Evolutionary conservation across 2,797 vertebrate species (phyloP).

Genomic region (Enteromius paludinosus): DNA sequence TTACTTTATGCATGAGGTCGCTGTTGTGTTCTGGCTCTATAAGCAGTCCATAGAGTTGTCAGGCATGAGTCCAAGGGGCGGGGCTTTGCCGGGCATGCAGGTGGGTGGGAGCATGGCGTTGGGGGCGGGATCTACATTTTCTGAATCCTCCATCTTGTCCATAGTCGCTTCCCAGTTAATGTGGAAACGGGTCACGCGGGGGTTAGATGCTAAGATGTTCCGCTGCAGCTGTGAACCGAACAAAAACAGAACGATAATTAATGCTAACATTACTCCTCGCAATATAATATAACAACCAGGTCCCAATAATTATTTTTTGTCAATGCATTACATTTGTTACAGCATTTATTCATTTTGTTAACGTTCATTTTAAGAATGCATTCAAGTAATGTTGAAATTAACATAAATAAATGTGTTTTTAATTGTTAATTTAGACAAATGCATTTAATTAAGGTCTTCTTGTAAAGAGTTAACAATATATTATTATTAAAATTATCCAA

Average conservation of each 20-base stretch:
- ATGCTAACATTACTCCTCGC: background rate
- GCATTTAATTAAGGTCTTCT: background rate
- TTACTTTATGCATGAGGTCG: constrained; percentile 8
- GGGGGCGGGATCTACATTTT: constrained; percentile 86
- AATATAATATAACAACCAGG: background rate
- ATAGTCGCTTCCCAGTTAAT: constrained; percentile 91
- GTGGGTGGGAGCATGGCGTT: constrained; percentile 82
- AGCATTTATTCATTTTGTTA: background rate
- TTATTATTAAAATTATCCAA: no score
- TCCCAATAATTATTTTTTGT: background rate
- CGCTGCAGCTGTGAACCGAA: constrained; percentile 83
- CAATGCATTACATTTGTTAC: background rate
- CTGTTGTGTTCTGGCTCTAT: constrained; percentile 65
- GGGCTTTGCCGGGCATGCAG: constrained; percentile 83
- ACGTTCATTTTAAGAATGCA: background rate
- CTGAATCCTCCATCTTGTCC: constrained; percentile 87
- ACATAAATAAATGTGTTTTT: background rate
- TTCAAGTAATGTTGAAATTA: background rate
- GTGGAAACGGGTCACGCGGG: constrained; percentile 91
- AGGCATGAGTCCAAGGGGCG: constrained; percentile 82
- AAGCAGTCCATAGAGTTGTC: constrained; percentile 95
- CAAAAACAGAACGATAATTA: background rate
- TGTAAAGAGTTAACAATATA: background rate
- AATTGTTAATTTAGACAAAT: background rate
- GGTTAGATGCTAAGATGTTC: constrained; percentile 92